Conservation (phyloP, 2,113 vertebrate genomes). For the Ictalurus furcatus region DNA sequence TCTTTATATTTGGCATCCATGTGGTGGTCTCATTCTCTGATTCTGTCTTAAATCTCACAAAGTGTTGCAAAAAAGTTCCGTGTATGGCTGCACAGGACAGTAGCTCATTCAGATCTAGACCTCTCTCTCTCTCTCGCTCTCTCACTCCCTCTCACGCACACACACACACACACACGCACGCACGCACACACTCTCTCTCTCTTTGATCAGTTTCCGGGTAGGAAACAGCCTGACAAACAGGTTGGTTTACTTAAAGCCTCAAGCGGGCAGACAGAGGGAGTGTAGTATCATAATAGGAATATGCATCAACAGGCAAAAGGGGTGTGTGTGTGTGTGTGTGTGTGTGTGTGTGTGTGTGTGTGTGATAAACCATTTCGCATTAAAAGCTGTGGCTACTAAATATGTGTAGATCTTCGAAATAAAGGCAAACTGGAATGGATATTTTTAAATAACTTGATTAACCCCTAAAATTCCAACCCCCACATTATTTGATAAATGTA, state of each 20-base stretch:
- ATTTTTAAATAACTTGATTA: no score
- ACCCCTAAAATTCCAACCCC: no score
- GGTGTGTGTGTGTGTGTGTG: background rate
- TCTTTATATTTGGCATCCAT: constrained; percentile 38
- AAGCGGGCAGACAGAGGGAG: constrained; percentile 35
- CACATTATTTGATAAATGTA: no score
- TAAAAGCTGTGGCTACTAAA: background rate
- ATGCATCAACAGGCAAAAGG: background rate
- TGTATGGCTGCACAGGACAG: background rate
- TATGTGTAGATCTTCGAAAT: background rate
- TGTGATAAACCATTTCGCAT: background rate
- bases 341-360: background rate
- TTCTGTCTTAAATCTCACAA: constrained; percentile 20
- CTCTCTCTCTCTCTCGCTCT: constrained; percentile 26
- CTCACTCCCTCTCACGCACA: constrained; percentile 8
- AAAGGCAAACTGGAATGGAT: background rate
- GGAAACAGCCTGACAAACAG: constrained; percentile 64
- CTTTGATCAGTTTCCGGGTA: constrained; percentile 72
- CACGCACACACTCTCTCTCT: background rate
- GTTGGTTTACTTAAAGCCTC: constrained; percentile 67
- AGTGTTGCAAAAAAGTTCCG: background rate
- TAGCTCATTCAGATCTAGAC: background rate
- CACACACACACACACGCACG: background rate
- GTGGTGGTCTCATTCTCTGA: constrained; percentile 34
- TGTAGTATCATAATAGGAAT: constrained; percentile 30